Base-by-base conservation (phyloP, 2,888 invertebrate species). In the Anthrax anthrax region DNA sequence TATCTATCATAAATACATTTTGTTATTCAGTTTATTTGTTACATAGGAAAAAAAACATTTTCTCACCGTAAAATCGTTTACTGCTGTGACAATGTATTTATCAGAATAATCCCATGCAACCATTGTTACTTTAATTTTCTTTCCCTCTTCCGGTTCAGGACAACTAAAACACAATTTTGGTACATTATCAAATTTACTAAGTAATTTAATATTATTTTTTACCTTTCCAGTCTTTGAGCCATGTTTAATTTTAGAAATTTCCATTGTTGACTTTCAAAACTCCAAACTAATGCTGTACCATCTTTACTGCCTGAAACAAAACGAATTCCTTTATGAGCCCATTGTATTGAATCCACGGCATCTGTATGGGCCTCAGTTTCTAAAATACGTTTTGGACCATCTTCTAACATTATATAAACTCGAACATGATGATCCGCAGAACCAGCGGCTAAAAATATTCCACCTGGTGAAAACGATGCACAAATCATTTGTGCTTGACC, bases 401-500 rank as follows among this genome's bases (percentile, higher is more conserved):
- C 82, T 19, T 81, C 78, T 1, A 78, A 78, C 75, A 90, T 81
- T 53, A 83, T 76, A 63, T 95, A 97, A n/a, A 96, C 84, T 23
- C 88, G 72, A 19, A 97, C 90, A 63, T 90, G 85, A 64, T 92
- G 89, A 71, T 97, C 96, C 0, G 91, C 89, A 48, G 87, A 90
- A 43, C 96, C 97, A 9, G 95, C 87, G 5, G 95, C 96, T 55
- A 96, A 74, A 67, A 92, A 89, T 50, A 81, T 77, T 18, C 92
- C 92, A 18, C 92, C 88, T 0, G 85, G 81, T 59, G 88, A 89
- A 63, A 89, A 90, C 0, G 87, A 83, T 0, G 85, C 86, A 66
- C 94, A 95, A 58, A 95, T 82, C 87, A 97, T 94, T 72, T 94
- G 92, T 32, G 91, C 89, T 57, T 86, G 85, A 8, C 95, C 95